Conservation (phyloP, 2,113 vertebrate species). For the Zapus hudsonius region DNA sequence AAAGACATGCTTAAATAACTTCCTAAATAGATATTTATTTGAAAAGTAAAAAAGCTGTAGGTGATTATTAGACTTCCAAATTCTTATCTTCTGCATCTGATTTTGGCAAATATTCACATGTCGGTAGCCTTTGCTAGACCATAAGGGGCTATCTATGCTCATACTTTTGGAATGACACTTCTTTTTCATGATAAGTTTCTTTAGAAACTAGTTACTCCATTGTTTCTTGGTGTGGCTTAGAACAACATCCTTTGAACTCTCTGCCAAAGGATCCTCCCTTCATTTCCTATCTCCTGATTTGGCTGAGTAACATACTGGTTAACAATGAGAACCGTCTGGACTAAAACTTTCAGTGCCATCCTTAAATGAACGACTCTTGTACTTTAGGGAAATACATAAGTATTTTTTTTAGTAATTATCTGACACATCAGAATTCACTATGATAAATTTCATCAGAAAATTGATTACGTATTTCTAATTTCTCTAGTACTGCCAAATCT, state of each 20-base stretch:
- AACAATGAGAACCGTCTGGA: conserved; percentile 18
- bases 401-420: not conserved
- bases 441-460: not conserved
- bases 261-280: conserved; percentile 25
- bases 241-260: conserved; percentile 60
- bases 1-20: not conserved
- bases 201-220: not conserved
- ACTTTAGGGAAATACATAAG: not conserved
- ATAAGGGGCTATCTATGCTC: not conserved
- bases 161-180: not conserved
- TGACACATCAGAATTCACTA: not conserved
- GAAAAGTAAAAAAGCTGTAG: not conserved
- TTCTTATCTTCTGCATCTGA: not conserved
- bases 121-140: not conserved
- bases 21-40: not conserved
- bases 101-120: not conserved
- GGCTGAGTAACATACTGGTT: conserved; percentile 36
- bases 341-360: not conserved
- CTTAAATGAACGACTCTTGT: not conserved
- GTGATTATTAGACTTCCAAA: not conserved
- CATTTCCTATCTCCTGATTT: not conserved
- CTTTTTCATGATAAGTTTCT: conserved; percentile 34
- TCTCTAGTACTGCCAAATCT: not conserved
- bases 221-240: conserved; percentile 27
- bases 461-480: not conserved